Percentiles rank a stretch among this genome's conserved stretches.
Evolutionary conservation across 2,113 vertebrate species (phyloP).

Genomic region (Anoura caudifer): DNA sequence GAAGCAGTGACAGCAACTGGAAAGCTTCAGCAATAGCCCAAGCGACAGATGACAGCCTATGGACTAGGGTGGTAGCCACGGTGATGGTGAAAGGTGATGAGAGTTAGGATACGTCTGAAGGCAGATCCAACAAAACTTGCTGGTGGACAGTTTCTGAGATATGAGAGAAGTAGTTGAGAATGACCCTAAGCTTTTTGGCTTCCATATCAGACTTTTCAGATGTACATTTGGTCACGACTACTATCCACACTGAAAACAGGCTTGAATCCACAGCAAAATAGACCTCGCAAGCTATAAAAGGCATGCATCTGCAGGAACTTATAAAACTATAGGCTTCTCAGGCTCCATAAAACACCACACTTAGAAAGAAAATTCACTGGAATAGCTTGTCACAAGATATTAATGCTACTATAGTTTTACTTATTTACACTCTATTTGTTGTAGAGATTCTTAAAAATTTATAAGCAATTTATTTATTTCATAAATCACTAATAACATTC

Average conservation of each 20-base stretch:
- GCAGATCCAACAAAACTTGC: neutral
- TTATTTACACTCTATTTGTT: neutral
- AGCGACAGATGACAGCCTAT: neutral
- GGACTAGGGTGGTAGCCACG: neutral
- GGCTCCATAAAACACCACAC: neutral
- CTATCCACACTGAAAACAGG: neutral
- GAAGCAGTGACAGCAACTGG: neutral
- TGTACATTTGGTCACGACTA: neutral
- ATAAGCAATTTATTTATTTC: neutral
- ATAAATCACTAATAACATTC: neutral
- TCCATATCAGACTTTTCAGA: neutral
- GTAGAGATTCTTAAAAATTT: neutral
- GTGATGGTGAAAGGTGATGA: neutral
- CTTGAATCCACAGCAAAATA: neutral
- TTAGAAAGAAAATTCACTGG: neutral
- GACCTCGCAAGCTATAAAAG: neutral
- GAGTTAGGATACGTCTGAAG: neutral
- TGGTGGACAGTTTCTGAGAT: neutral
- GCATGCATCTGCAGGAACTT: neutral
- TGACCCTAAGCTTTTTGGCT: neutral
- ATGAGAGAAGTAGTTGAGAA: neutral
- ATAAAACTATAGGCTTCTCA: neutral
- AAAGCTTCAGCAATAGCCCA: neutral
- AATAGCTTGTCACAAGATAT: neutral
- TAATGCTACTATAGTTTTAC: neutral